These are phyloP conservation scores for Gymnosoma rotundatum DNA, from an alignment of 2,888 invertebrate genomes.

Conservation along the genomic window DNA sequence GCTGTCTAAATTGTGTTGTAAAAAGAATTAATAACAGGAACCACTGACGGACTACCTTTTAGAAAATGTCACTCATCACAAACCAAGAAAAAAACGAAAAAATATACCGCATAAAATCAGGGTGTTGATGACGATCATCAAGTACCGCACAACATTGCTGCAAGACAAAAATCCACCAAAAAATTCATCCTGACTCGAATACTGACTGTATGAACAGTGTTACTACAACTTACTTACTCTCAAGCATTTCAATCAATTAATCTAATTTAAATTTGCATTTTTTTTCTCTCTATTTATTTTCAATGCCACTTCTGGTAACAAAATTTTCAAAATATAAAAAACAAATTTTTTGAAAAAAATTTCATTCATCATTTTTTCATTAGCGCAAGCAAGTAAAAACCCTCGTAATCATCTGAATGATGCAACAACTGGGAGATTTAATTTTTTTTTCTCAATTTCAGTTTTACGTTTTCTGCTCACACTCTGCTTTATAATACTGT, in stretches of 20 bases:
- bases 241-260: conserved; percentile 80
- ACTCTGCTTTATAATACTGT: conserved; percentile 44
- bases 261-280: conserved; percentile 79
- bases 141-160: conserved; percentile 28
- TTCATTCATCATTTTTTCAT: conserved; percentile 60
- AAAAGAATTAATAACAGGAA: conserved; percentile 68
- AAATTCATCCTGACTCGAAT: not conserved
- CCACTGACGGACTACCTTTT: conserved; percentile 62
- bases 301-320: conserved; percentile 57
- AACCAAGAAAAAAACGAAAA: not conserved
- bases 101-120: conserved; percentile 51
- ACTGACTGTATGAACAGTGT: conserved; percentile 38
- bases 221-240: conserved; percentile 58
- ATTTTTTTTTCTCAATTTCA: not conserved
- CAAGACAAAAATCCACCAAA: conserved; percentile 1
- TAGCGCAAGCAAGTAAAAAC: conserved; percentile 19
- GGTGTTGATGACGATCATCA: conserved; percentile 65
- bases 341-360: conserved; percentile 3
- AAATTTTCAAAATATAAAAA: conserved; percentile 30
- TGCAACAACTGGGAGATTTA: conserved; percentile 67
- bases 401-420: conserved; percentile 11
- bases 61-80: conserved; percentile 62
- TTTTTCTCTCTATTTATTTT: conserved; percentile 61
- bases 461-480: conserved; percentile 5
- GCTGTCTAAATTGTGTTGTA: conserved; percentile 57